phyloP scores from a whole-genome alignment of 2,888 invertebrate species.

The Drosophila nigricruria region DNA sequence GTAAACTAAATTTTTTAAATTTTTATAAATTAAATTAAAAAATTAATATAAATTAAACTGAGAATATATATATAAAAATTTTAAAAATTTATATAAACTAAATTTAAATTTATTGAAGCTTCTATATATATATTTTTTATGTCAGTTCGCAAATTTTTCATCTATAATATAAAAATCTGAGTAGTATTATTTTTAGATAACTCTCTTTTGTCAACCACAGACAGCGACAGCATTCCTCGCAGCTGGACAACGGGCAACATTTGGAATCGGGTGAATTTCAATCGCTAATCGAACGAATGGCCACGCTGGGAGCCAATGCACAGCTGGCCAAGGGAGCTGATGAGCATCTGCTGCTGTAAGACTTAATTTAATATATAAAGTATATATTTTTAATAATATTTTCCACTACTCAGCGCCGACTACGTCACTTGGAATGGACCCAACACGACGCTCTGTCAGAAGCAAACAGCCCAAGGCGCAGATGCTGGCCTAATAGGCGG shows the following conservation, averaged over 20 bases:
- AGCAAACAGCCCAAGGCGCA: conserved; percentile 87
- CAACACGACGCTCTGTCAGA: conserved; percentile 87
- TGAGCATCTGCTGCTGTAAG: conserved; percentile 92
- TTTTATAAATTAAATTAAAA: too few relatives aligned
- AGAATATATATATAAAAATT: too few relatives aligned
- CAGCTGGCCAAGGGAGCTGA: conserved; percentile 91
- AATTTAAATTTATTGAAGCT: neutral
- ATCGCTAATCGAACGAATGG: conserved; percentile 82
- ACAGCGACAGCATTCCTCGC: conserved; percentile 71
- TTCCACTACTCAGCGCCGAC: conserved; percentile 88
- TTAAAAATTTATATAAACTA: neutral
- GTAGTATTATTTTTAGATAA: neutral
- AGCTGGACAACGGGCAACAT: conserved; percentile 60
- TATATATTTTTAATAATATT: neutral
- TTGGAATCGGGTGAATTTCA: conserved; percentile 82
- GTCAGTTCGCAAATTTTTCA: conserved; percentile 1
- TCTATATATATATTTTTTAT: neutral
- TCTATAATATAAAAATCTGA: neutral
- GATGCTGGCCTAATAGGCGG: conserved; percentile 85
- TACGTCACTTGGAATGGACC: conserved; percentile 94
- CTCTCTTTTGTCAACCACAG: conserved; percentile 42
- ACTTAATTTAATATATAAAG: conserved; percentile 54
- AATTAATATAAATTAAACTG: neutral
- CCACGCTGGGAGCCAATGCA: conserved; percentile 89
- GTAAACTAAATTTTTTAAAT: too few relatives aligned